Base-by-base conservation (phyloP, 2,888 invertebrate genomes). In the Hydrotaea cyrtoneurina region DNA sequence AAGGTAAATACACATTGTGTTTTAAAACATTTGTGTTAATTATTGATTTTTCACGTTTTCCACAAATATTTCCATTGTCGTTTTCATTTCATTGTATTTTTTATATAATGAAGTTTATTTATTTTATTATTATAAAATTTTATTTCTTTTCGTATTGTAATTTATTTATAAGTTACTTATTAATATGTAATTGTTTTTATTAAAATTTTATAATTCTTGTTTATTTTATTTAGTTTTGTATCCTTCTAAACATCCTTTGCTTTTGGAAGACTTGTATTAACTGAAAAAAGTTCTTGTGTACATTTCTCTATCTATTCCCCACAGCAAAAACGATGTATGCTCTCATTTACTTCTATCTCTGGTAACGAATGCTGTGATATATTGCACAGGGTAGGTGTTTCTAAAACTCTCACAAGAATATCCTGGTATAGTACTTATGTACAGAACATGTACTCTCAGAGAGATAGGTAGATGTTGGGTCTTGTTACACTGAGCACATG, bases 211-310 rank as follows among this genome's bases (percentile, higher is more conserved):
- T 13, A 36, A n/a, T n/a, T n/a, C 80, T 55, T 64, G n/a, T 46
- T 72, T 59, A 43, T 85, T 75, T 11, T 73, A 77, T 21, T 72
- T 78, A 10, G 1, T 85, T 55, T 57, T 82, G 36, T 78, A 76
- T 31, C 31, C 17, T 74, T 82, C 17, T 84, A 5, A 66, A 69
- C 77, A 62, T 83, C 88, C 89, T 88, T 87, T 89, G 88, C 86
- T 88, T 86, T 87, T 90, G 91, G 91, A 92, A 92, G 92, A 92
- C 92, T 89, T 88, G 83, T 86, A 84, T 88, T 88, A 87, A 92
- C 92, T 92, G 88, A 88, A 77, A 59, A 69, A 21, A 71, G 66
- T 11, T 46, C 62, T 39, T 39, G 15, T 62, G 15, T 15, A 73
- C 74, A 57, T 39, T 64, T 77, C 50, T 73, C 21, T 80, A 69